Percentiles rank a stretch among this genome's conserved stretches.
Evolutionary conservation across 2,888 invertebrate species (phyloP).

Genomic region (Steinernema hermaphroditum): DNA sequence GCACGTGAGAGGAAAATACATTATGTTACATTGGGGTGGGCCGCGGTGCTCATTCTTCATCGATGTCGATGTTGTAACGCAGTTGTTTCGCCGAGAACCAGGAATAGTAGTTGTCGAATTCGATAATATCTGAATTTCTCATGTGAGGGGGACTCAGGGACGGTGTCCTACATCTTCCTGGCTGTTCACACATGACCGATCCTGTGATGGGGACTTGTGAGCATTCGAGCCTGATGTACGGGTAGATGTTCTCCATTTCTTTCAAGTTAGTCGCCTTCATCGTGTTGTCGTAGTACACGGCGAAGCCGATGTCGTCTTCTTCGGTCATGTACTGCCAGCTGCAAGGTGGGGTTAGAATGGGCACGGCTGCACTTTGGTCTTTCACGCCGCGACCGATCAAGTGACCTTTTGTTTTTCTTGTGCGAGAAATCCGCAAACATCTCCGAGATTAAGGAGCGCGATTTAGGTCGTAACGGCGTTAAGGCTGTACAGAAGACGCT

Average conservation of each 20-base stretch:
- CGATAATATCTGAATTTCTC: constrained; percentile 65
- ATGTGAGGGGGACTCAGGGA: no score
- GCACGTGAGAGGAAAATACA: constrained; percentile 10
- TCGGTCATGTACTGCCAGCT: constrained; percentile 66
- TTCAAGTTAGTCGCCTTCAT: constrained; percentile 54
- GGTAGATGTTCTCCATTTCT: constrained; percentile 64
- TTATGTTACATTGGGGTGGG: neutral
- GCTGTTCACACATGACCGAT: constrained; percentile 52
- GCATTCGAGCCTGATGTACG: constrained; percentile 66
- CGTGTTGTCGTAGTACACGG: constrained; percentile 59
- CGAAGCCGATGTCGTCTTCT: constrained; percentile 66
- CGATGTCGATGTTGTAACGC: constrained; percentile 65
- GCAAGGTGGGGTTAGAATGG: constrained; percentile 36
- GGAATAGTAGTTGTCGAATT: constrained; percentile 66
- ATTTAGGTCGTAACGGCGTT: constrained; percentile 11
- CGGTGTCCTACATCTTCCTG: constrained; percentile 65
- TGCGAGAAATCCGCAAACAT: neutral
- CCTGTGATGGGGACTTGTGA: constrained; percentile 64
- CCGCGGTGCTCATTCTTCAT: constrained; percentile 40
- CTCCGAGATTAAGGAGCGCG: neutral
- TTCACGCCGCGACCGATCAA: neutral
- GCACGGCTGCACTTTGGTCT: constrained; percentile 5
- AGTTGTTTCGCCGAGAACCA: constrained; percentile 66
- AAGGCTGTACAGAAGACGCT: neutral
- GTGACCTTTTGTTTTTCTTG: neutral